phyloP scores from a whole-genome alignment of 2,113 vertebrate genomes.

The Ancistrus triradiatus region DNA sequence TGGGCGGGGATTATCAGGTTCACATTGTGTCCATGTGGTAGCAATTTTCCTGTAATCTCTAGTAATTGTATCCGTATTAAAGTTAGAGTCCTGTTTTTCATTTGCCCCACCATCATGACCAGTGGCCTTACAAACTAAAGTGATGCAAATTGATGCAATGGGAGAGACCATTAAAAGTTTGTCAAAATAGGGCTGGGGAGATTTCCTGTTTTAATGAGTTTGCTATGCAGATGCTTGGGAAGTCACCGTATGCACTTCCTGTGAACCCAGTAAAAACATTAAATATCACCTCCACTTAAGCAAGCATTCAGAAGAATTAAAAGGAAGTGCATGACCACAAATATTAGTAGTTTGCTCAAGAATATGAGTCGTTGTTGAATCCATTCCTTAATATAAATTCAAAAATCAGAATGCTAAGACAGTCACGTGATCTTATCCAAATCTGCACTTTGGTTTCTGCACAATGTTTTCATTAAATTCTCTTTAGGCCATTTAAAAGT shows the following conservation, averaged over 20 bases:
- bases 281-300: slow-evolving; percentile 22
- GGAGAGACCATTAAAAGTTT: slow-evolving; percentile 84
- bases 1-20: slow-evolving; percentile 83
- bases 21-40: slow-evolving; percentile 83
- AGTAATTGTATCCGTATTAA: slow-evolving; percentile 85
- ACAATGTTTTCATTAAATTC: too few relatives aligned
- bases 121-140: slow-evolving; percentile 69
- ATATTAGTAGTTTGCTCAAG: neutral
- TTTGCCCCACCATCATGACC: slow-evolving; percentile 79
- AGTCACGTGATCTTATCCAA: too few relatives aligned
- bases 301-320: neutral
- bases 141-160: slow-evolving; percentile 75
- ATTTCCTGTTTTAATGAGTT: slow-evolving; percentile 45
- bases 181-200: slow-evolving; percentile 74
- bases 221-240: slow-evolving; percentile 8
- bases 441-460: too few relatives aligned
- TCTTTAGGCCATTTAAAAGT: too few relatives aligned
- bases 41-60: slow-evolving; percentile 81
- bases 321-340: neutral
- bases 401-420: too few relatives aligned
- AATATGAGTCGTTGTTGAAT: too few relatives aligned
- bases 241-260: slow-evolving; percentile 35
- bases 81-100: slow-evolving; percentile 82
- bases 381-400: too few relatives aligned
- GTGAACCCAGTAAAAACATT: slow-evolving; percentile 39